Evolutionary conservation across 2,888 invertebrate genomes (phyloP), one percentile per base, ranked within the genome.

Genomic region (Microplitis deprimator): DNA sequence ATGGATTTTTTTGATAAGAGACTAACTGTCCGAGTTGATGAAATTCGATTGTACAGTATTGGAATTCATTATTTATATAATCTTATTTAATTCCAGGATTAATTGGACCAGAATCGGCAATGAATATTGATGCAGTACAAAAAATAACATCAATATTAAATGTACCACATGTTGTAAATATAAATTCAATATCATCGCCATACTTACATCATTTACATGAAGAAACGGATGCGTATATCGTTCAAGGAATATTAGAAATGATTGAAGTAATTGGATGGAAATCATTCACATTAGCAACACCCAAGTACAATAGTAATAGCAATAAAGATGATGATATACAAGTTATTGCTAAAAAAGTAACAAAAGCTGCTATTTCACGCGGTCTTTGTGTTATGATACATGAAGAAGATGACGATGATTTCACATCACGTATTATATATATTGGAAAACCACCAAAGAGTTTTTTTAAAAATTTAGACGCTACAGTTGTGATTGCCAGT

Each of bases 71-170:
- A 29, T 29, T 29, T 29, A 29, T 29, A 29, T 29, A 29, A 29
- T 29, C 4, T 29, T 29, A 3, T 29, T 4, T 29, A 29, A 29
- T 50, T 40, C 20, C 17, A 90, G 90, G 90, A 79, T 87, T 90
- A 76, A 87, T 90, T 68, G 90, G 90, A 40, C 90, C 90, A 3
- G 89, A 89, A 75, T 86, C 87, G 50, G 61, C 83, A 50, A 82
- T 85, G 17, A 87, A 87, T 65, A 85, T 86, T 71, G 86, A 88
- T 78, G 88, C 87, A 5, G 87, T 90, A 40, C 87, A 89, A 73
- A 90, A 88, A 83, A 84, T 90, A 40, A 89, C 90, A 38, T 87
- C 89, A 16, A 85, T 89, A 17, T 82, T 90, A 20, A 87, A 88
- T 73, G 85, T 89, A 60, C 88, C 89, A 40, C 90, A 90, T 70